Base-by-base conservation (phyloP, 2,888 invertebrate species). In the Diplolepis rosae region DNA sequence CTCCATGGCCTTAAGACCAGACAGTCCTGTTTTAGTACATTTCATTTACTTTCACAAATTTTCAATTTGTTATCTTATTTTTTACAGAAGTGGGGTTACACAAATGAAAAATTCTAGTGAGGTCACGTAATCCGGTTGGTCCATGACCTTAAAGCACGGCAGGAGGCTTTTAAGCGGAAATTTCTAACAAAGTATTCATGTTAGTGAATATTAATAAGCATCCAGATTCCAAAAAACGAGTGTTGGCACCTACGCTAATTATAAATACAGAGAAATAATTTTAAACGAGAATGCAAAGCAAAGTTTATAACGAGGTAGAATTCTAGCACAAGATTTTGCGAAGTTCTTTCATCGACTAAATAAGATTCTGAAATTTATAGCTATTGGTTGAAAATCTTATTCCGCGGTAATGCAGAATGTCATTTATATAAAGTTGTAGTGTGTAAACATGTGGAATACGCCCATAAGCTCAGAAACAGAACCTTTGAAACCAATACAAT, bases 341-440 rank as follows among this genome's bases (percentile, higher is more conserved):
- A 54, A 65, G 45, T 56, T 56, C 24, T 35, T n/a, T 27, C 52
- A 51, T 39, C 28, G 71, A 65, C 48, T 65, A 68, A 66, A 71
- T 72, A 76, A 80, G 76, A 72, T 76, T 72, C 71, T 69, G 72
- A 75, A 79, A 80, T 82, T 79, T 81, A 79, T 79, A 79, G 76
- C 77, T 79, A 75, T 77, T 71, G 80, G 73, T 68, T 52, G 61
- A 51, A 65, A 68, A 70, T 74, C 56, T 52, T 42, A 61, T 65
- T 67, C 39, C 61, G 48, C 52, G 61, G 68, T 69, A 69, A 66
- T 69, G 70, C 68, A 56, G 71, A 72, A 66, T 75, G 71, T 71
- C 72, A 70, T 70, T 73, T 69, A 65, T 32, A 70, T 65, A 67
- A 27, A 68, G 54, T 30, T 32, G 15, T 9, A 68, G 70, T 70